Percentiles rank a stretch among this genome's conserved stretches.
Evolutionary conservation across 2,797 vertebrate genomes (phyloP).

Genomic region (Danionella dracula): DNA sequence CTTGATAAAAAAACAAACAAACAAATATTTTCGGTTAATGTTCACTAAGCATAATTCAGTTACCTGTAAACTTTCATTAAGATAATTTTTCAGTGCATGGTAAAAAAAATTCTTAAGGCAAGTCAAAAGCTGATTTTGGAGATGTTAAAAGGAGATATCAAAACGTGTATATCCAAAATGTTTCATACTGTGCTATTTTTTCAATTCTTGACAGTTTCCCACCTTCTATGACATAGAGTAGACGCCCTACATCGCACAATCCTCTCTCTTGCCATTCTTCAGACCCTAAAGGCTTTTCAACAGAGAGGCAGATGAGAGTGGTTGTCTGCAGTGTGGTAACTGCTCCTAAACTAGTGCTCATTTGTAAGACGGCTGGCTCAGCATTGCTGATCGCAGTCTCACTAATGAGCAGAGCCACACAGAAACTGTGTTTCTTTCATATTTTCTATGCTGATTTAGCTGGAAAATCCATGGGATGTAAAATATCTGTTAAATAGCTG

Average conservation of each 20-base stretch:
- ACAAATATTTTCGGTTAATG: no score
- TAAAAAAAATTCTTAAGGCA: no score
- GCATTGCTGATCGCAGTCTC: neutral
- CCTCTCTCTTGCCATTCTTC: neutral
- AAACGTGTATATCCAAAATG: neutral
- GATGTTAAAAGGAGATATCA: neutral
- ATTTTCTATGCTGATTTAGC: neutral
- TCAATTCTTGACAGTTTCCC: neutral
- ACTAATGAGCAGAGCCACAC: neutral
- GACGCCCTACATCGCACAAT: neutral
- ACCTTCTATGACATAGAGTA: neutral
- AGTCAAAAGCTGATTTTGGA: no score
- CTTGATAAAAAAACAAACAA: no score
- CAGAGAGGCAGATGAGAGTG: neutral
- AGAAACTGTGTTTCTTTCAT: neutral
- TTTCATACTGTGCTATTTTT: neutral
- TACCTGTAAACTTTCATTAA: no score
- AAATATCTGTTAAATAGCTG: neutral
- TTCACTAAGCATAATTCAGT: neutral
- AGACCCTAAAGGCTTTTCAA: neutral
- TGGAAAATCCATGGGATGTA: neutral
- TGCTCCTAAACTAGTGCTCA: constrained; percentile 1
- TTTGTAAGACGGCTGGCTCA: constrained; percentile 8
- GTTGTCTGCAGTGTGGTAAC: constrained; percentile 9
- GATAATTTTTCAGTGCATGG: no score